Evolutionary conservation across 2,888 invertebrate species (phyloP).

Genomic region (Octonoba sinensis): DNA sequence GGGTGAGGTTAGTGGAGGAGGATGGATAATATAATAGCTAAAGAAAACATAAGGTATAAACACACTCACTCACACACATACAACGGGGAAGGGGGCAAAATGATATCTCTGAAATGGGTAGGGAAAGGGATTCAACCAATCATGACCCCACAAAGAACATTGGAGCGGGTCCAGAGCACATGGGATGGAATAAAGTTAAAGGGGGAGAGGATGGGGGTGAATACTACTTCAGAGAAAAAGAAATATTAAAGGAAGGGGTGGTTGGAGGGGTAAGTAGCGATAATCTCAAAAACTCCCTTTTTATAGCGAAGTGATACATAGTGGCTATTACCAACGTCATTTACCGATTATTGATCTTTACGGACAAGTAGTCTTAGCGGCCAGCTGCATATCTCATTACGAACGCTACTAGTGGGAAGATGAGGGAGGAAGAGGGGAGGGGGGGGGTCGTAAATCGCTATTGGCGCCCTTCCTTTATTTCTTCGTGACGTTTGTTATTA

Average conservation of each 20-base stretch:
- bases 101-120: slow-evolving; percentile 58
- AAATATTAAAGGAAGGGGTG: slow-evolving; percentile 54
- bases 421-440: slow-evolving; percentile 17
- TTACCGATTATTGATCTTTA: slow-evolving; percentile 65
- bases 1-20: slow-evolving; percentile 2
- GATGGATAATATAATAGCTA: slow-evolving; percentile 61
- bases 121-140: slow-evolving; percentile 57
- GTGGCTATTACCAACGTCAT: slow-evolving; percentile 64
- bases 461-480: slow-evolving; percentile 43
- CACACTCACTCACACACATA: slow-evolving; percentile 16
- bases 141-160: slow-evolving; percentile 62
- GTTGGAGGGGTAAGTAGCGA: slow-evolving; percentile 49
- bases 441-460: slow-evolving; percentile 51
- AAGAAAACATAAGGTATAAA: slow-evolving; percentile 58
- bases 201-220: slow-evolving; percentile 20
- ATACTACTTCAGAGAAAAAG: slow-evolving; percentile 43
- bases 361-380: slow-evolving; percentile 59
- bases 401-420: slow-evolving; percentile 20
- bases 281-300: slow-evolving; percentile 63
- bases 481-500: slow-evolving; percentile 61
- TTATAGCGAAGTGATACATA: slow-evolving; percentile 63
- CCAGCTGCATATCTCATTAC: slow-evolving; percentile 63
- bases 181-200: slow-evolving; percentile 48
- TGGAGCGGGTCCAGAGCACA: slow-evolving; percentile 40
- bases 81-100: slow-evolving; percentile 28